Evolutionary conservation across 2,888 invertebrate species (phyloP), one percentile per base, ranked within the genome.

Genomic region (Meiosimyza platycephala): DNA sequence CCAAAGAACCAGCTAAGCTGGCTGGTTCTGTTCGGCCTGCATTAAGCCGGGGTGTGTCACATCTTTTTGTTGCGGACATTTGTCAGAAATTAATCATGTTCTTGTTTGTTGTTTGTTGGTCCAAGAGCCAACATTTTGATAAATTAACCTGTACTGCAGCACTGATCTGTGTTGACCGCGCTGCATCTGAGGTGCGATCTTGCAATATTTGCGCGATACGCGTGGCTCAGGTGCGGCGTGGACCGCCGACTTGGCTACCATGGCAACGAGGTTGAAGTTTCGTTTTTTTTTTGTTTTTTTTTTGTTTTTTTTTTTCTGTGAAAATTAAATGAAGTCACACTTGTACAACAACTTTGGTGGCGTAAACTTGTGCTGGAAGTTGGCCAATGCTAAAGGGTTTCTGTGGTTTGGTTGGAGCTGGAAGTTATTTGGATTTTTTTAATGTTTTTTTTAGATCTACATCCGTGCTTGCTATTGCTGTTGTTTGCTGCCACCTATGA

Each of bases 41-140:
- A 59, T 66, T 74, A 72, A 64, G 69, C 74, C 77, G 76, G 80
- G 82, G 80, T 81, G 79, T 86, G 86, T 86, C 86, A 84, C 82
- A 83, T 85, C 83, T 83, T 81, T 83, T 85, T 80, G 80, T 82
- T 84, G 83, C 79, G 83, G 80, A 66, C 73, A 85, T 86, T 85
- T 86, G 86, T 85, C 85, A 86, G 82, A 84, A 76, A 86, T 86
- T 86, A 85, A 86, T 86, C 86, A 86, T 84, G 86, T 80, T 83
- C 84, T 84, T 83, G 83, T 75, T 75, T 75, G 40, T 40, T 40
- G 40, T 40, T 40, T 40, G 40, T 40, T 40, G 67, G 59, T 69
- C 68, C 72, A 72, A 72, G 40, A 40, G 68, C 71, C 78, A 78
- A 76, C 78, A 80, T 80, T 82, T 82, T 82, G 81, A 82, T 75